Evolutionary conservation across 1,140 invertebrate genomes (phyloP), one percentile per base, ranked within the genome.

Genomic region (Drosophila nigromelanica): DNA sequence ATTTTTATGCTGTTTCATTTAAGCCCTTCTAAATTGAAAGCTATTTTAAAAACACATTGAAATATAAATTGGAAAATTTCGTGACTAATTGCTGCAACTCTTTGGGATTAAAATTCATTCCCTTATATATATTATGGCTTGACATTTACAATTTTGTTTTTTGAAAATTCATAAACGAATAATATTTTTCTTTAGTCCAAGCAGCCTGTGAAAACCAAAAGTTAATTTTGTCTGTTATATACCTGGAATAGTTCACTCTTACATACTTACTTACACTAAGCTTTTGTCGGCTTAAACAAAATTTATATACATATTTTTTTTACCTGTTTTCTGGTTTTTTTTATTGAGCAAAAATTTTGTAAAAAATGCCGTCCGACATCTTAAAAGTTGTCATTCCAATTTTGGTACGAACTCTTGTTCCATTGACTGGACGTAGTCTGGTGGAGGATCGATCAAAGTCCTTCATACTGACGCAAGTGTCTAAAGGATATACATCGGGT

Each of bases 31-130:
- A 40, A 55, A 55, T 39, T 12, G 11, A 24, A 47, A 21, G 21
- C 14, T 45, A 45, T 58, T 58, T 58, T 33, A 18, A 45, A 64
- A 55, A 30, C 60, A n/a, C 33, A 43, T 56, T 48, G 10, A 47
- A 60, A 61, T 56, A 43, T 78, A 51, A 70, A 78, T 78, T 75
- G 55, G 56, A 74, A 71, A 56, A 62, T 61, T 75, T 70, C 75
- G 75, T 77, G 75, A 60, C 71, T 70, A 76, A 76, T 77, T 74
- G 64, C 60, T 59, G 6, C 42, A 56, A 45, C 10, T 47, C n/a
- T 12, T 51, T 62, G n/a, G 8, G 5, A 30, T 24, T 6, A 40
- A 30, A 18, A 27, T 27, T 7, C 33, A 27, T 40, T 37, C 37
- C 12, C 30, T 30, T 39, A 21, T 35, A 10, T 47, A 14, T 47